A percentile compares a stretch with the other conserved stretches of the same genome.
These are phyloP conservation scores for Galagoides demidoff DNA, from an alignment of 2,797 vertebrate genomes.

Conservation along the genomic window DNA sequence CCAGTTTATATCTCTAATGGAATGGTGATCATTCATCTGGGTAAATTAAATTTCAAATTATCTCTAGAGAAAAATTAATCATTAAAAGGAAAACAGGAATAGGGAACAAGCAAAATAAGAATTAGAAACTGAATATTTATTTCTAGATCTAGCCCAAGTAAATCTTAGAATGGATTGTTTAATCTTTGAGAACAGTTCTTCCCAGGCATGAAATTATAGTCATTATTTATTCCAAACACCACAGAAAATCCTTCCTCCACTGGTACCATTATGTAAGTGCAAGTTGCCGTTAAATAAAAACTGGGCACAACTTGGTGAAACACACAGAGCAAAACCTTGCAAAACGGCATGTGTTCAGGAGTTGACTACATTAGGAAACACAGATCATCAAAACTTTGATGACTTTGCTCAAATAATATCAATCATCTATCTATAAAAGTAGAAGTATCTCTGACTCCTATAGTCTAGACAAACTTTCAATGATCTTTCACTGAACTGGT, in stretches of 20 bases:
- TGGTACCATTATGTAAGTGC: constrained; percentile 20
- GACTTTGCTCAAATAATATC: background rate
- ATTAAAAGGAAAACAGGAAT: background rate
- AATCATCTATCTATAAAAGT: background rate
- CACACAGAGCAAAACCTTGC: background rate
- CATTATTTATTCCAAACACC: constrained; percentile 56
- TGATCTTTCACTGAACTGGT: background rate
- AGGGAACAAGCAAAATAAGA: background rate
- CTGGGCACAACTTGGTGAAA: background rate
- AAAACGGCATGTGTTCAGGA: background rate
- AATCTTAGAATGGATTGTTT: constrained; percentile 61
- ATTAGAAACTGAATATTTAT: constrained; percentile 35
- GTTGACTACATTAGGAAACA: background rate
- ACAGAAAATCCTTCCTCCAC: constrained; percentile 41
- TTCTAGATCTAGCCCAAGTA: background rate
- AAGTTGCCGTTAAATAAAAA: constrained; percentile 40
- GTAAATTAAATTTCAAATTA: constrained; percentile 38
- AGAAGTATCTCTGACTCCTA: background rate
- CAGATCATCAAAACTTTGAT: background rate
- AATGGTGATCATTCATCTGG: background rate
- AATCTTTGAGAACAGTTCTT: constrained; percentile 55
- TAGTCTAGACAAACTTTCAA: background rate
- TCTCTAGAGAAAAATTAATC: background rate
- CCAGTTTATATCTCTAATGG: background rate
- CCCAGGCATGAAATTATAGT: constrained; percentile 44